A percentile compares a stretch with the other conserved stretches of the same genome.
phyloP scores from a whole-genome alignment of 2,113 vertebrate genomes.

The Dasyprocta punctata region DNA sequence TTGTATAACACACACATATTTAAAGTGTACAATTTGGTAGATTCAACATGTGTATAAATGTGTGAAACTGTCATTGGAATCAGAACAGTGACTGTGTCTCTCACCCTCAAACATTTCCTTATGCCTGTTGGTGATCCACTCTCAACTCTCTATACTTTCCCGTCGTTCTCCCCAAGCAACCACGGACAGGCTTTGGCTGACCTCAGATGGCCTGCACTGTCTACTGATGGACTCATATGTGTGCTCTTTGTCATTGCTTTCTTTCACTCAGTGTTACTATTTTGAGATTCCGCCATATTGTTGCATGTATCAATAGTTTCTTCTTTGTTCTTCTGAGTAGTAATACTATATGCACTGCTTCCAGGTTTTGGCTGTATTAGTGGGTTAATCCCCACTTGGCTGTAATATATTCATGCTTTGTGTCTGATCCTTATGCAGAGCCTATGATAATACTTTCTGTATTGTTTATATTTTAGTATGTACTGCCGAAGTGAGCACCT shows the following conservation, averaged over 20 bases:
- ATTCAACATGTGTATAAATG: background rate
- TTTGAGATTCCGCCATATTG: background rate
- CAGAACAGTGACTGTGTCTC: background rate
- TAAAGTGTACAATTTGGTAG: background rate
- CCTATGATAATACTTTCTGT: background rate
- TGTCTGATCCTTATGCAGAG: background rate
- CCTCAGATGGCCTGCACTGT: background rate
- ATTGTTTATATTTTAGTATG: background rate
- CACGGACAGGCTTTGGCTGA: background rate
- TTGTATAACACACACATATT: background rate
- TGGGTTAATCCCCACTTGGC: background rate
- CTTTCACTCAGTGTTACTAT: background rate
- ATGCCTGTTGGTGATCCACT: background rate
- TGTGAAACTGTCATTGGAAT: background rate
- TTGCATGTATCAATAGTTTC: background rate
- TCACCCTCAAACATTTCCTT: background rate
- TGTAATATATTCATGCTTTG: background rate
- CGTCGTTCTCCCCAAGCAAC: background rate
- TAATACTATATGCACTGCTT: background rate
- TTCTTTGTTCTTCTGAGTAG: background rate
- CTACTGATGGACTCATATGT: background rate
- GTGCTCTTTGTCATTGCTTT: background rate
- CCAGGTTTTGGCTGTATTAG: background rate
- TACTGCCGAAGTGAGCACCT: background rate
- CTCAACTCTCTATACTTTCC: background rate